Evolutionary conservation across 2,113 vertebrate genomes (phyloP).

Genomic region (Aspidoscelis tigris): DNA sequence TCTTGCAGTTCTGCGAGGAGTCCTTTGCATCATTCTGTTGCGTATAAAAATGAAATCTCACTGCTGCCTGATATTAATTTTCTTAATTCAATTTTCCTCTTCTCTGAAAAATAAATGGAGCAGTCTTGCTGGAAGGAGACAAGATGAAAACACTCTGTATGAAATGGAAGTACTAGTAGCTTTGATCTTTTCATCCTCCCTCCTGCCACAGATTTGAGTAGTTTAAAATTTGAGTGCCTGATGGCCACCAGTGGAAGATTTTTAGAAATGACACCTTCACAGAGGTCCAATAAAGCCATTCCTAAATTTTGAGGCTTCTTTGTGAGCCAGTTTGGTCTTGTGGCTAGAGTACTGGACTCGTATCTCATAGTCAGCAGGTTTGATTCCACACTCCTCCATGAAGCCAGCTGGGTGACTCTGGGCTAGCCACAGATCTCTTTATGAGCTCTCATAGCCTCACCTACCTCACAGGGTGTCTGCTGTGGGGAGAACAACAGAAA

Average conservation of each 20-base stretch:
- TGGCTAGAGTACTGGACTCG: too few relatives aligned
- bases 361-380: too few relatives aligned
- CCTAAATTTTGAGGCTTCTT: not conserved
- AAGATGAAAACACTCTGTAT: not conserved
- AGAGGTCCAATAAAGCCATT: not conserved
- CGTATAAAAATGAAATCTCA: not conserved
- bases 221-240: not conserved
- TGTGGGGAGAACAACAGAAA: too few relatives aligned
- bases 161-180: not conserved
- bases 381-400: too few relatives aligned
- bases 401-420: too few relatives aligned
- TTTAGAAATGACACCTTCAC: fast-evolving
- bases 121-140: not conserved
- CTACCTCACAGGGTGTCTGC: too few relatives aligned
- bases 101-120: not conserved
- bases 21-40: not conserved
- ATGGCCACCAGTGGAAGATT: not conserved
- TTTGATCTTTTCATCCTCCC: not conserved
- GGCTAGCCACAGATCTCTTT: too few relatives aligned
- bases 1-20: too few relatives aligned
- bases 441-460: too few relatives aligned
- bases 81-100: not conserved
- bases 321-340: fast-evolving
- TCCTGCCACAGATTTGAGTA: not conserved
- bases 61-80: not conserved